These are phyloP conservation scores for Hydroisotoma schaefferi DNA, from an alignment of 2,888 invertebrate species.

Conservation along the genomic window DNA sequence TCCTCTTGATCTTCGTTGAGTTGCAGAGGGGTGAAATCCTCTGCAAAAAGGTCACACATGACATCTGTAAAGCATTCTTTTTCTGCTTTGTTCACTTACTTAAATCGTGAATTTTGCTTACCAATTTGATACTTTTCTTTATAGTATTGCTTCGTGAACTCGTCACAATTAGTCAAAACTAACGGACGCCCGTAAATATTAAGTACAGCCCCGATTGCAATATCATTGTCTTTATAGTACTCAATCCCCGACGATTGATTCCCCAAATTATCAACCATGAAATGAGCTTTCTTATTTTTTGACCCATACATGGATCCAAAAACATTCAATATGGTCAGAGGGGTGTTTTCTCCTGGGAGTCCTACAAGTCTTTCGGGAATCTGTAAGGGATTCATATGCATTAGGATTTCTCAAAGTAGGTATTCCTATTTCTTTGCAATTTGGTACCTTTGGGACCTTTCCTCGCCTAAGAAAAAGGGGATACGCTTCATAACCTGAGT, in stretches of 20 bases:
- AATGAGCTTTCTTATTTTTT: constrained; percentile 52
- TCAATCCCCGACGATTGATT: constrained; percentile 38
- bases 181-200: constrained; percentile 79
- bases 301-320: constrained; percentile 59
- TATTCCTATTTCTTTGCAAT: neutral
- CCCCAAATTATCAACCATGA: constrained; percentile 58
- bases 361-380: constrained; percentile 36
- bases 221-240: constrained; percentile 56
- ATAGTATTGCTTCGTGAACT: constrained; percentile 81
- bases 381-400: constrained; percentile 3
- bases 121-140: constrained; percentile 64
- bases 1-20: constrained; percentile 46
- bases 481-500: constrained; percentile 68
- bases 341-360: constrained; percentile 49
- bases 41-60: constrained; percentile 50
- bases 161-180: constrained; percentile 76
- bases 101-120: constrained; percentile 47
- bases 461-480: constrained; percentile 70
- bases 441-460: constrained; percentile 69
- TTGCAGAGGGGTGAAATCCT: constrained; percentile 63
- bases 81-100: neutral
- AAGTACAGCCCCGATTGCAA: constrained; percentile 74
- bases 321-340: constrained; percentile 61
- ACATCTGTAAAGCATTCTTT: neutral
- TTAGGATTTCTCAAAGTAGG: neutral